A percentile compares a stretch with the other conserved stretches of the same genome.
These are phyloP conservation scores for Periphyllus acericola DNA, from an alignment of 2,888 invertebrate genomes.

Conservation along the genomic window DNA sequence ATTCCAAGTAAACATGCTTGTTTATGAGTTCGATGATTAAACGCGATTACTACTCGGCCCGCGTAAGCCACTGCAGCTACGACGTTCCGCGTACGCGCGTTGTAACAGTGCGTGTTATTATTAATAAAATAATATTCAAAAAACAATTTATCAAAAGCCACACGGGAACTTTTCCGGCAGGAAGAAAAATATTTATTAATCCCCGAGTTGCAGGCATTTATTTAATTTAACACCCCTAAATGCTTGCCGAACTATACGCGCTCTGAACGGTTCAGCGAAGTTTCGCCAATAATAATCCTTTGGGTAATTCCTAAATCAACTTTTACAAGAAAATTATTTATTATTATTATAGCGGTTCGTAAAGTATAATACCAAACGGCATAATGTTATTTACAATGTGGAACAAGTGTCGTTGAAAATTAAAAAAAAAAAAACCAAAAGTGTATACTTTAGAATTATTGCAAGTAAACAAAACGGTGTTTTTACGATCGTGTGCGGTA, in stretches of 20 bases:
- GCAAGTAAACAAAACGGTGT: background rate
- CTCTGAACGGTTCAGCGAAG: conserved; percentile 1
- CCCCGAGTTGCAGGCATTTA: background rate
- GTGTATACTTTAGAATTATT: no score
- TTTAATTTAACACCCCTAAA: conserved; percentile 32
- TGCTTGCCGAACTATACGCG: background rate
- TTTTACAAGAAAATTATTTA: conserved; percentile 47
- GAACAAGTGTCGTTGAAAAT: background rate
- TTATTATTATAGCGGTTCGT: background rate
- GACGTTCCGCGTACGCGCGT: background rate
- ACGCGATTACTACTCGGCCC: conserved; percentile 7
- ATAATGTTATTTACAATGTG: background rate
- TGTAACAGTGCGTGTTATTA: conserved; percentile 1
- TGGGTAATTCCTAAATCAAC: conserved; percentile 28
- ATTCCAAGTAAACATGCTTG: conserved; percentile 20
- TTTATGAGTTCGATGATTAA: conserved; percentile 8
- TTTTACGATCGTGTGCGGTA: background rate
- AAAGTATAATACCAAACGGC: background rate
- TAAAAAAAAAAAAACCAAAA: background rate
- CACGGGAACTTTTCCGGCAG: conserved; percentile 8
- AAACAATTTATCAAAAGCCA: conserved; percentile 41
- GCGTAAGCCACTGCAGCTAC: background rate
- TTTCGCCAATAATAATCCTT: conserved; percentile 22
- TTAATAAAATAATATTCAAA: conserved; percentile 40
- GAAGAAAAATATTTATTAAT: conserved; percentile 37